Conservation (phyloP, 2,888 invertebrate genomes). For the Agrenia bidenticulata region DNA sequence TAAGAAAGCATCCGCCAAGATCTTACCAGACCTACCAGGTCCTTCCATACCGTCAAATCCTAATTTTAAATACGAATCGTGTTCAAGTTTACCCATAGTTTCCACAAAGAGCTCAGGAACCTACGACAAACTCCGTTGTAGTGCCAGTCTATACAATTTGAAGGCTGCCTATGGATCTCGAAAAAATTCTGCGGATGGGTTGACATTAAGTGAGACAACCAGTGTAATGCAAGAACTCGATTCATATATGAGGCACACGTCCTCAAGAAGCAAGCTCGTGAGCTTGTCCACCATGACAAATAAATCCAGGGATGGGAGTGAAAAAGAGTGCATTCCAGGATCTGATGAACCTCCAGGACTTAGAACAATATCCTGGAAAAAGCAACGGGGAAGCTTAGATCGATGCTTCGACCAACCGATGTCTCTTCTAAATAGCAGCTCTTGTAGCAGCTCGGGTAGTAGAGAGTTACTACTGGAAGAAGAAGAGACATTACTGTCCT, state of each 20-base stretch:
- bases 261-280: slow-evolving; percentile 16
- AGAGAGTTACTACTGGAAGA: slow-evolving; percentile 4
- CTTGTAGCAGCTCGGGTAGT: not conserved
- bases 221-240: slow-evolving; percentile 13
- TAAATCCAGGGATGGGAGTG: not conserved
- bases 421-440: not conserved
- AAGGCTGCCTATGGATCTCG: not conserved
- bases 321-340: slow-evolving; percentile 4
- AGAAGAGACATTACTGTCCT: not conserved
- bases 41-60: slow-evolving; percentile 16
- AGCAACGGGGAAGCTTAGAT: slow-evolving; percentile 18
- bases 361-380: slow-evolving; percentile 14
- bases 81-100: slow-evolving; percentile 19
- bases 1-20: not conserved
- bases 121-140: slow-evolving; percentile 11
- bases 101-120: not conserved
- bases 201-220: not conserved
- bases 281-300: slow-evolving; percentile 16
- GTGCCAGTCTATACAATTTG: slow-evolving; percentile 10
- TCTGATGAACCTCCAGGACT: slow-evolving; percentile 10
- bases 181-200: not conserved
- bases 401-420: slow-evolving; percentile 5
- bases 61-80: slow-evolving; percentile 20
- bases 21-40: slow-evolving; percentile 12
- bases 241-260: slow-evolving; percentile 14